These are phyloP conservation scores for Amphiprion ocellaris DNA, from an alignment of 2,113 vertebrate species.

Conservation along the genomic window DNA sequence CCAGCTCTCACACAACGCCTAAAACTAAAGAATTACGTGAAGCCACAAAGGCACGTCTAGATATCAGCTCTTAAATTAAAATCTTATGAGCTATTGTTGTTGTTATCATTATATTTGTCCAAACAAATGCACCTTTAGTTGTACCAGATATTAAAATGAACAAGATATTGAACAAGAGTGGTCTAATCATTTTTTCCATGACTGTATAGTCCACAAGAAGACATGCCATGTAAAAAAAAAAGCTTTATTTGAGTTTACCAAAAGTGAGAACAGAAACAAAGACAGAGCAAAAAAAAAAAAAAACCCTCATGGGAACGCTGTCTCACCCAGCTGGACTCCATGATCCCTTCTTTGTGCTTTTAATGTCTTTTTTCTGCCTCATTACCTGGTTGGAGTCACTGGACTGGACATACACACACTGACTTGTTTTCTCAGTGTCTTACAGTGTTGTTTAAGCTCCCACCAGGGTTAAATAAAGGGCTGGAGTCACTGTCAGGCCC, in stretches of 20 bases:
- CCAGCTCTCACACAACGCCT: no score
- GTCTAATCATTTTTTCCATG: no score
- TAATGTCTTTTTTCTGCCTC: constrained; percentile 28
- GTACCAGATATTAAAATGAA: no score
- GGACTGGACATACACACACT: constrained; percentile 5
- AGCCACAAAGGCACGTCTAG: no score
- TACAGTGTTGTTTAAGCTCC: constrained; percentile 33
- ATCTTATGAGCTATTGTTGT: no score
- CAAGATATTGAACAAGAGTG: no score
- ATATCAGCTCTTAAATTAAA: no score
- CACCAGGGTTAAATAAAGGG: constrained; percentile 34
- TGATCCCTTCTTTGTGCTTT: constrained; percentile 21
- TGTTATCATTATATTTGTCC: no score
- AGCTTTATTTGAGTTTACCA: constrained; percentile 6
- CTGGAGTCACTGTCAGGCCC: constrained; percentile 32
- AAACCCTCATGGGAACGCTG: constrained; percentile 1
- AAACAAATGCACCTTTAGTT: no score
- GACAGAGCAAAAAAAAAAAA: background rate
- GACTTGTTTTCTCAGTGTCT: constrained; percentile 30
- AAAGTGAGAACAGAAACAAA: background rate
- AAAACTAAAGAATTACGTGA: no score
- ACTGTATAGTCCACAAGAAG: constrained; percentile 7
- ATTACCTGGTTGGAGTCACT: constrained; percentile 40
- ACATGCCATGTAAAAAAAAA: background rate
- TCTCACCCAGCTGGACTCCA: background rate